Conservation (phyloP, 2,888 invertebrate genomes). For the Crepidodera aurea region DNA sequence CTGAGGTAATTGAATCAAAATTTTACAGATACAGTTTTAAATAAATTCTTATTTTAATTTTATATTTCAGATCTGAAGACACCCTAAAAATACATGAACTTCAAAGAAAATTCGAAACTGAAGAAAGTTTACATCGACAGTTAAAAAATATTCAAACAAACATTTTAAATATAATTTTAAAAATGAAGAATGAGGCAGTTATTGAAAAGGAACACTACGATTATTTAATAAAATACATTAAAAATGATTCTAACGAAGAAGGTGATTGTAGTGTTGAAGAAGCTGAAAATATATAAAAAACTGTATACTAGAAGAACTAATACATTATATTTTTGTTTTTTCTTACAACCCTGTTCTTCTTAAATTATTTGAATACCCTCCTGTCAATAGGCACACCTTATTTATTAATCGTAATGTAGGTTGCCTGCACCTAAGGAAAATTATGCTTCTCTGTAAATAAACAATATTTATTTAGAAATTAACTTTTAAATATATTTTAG, state of each 20-base stretch:
- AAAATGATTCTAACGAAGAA: slow-evolving; percentile 20
- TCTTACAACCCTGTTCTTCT: too few species aligned
- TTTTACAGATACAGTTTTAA: too few species aligned
- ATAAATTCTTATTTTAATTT: too few species aligned
- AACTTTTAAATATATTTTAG: too few species aligned
- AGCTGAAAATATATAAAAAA: not conserved
- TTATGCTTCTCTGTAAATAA: too few species aligned
- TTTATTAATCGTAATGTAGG: too few species aligned
- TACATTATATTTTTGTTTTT: too few species aligned
- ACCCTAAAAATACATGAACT: slow-evolving; percentile 52
- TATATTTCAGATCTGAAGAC: slow-evolving; percentile 50
- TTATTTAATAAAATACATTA: slow-evolving; percentile 41
- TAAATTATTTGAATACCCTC: too few species aligned
- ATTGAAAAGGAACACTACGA: slow-evolving; percentile 40
- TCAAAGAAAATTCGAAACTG: slow-evolving; percentile 49
- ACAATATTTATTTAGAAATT: too few species aligned
- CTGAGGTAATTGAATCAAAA: slow-evolving; percentile 51
- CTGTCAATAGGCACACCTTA: too few species aligned
- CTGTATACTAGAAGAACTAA: too few species aligned
- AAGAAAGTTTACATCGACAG: slow-evolving; percentile 47
- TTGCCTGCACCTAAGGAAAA: too few species aligned
- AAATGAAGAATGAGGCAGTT: slow-evolving; percentile 47
- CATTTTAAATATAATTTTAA: slow-evolving; percentile 44
- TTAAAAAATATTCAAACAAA: slow-evolving; percentile 47
- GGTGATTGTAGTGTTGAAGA: not conserved